Evolutionary conservation across 2,888 invertebrate species (phyloP).

Genomic region (Hirtodrosophila confusa): DNA sequence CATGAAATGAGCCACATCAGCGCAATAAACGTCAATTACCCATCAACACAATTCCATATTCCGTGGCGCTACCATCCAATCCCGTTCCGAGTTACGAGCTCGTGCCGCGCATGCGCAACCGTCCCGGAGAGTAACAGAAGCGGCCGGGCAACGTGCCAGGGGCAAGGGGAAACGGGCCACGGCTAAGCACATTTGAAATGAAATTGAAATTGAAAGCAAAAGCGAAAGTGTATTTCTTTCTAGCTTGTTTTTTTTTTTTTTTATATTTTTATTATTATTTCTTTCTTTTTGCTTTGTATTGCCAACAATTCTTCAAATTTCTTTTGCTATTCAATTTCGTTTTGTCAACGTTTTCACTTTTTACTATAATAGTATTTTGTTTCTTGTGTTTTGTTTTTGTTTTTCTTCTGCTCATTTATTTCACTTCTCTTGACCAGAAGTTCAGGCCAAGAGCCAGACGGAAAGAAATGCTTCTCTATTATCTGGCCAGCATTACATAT

Average conservation of each 20-base stretch:
- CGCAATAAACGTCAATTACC: conserved; percentile 36
- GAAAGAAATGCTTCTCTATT: conserved; percentile 16
- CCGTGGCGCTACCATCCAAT: conserved; percentile 13
- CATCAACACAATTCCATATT: conserved; percentile 19
- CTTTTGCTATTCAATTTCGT: conserved; percentile 61
- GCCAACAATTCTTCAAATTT: conserved; percentile 73
- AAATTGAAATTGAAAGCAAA: conserved; percentile 80
- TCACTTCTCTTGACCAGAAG: conserved; percentile 18
- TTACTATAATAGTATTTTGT: conserved; percentile 40
- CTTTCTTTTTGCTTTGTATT: conserved; percentile 33
- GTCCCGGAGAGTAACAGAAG: conserved; percentile 3
- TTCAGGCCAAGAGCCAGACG: conserved; percentile 2
- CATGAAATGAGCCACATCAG: conserved; percentile 4
- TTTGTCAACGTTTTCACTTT: conserved; percentile 75
- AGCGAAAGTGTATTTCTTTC: conserved; percentile 77
- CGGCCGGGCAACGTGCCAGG: conserved; percentile 8
- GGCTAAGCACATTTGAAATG: conserved; percentile 65
- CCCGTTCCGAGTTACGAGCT: conserved; percentile 29
- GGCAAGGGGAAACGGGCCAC: conserved; percentile 11
- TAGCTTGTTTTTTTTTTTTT: conserved; percentile 30
- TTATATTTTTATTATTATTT: conserved; percentile 11
- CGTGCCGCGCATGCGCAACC: conserved; percentile 62
- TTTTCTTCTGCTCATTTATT: conserved; percentile 19
- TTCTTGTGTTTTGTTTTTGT: conserved; percentile 7
- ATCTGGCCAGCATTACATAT: conserved; percentile 25